Conservation (phyloP, 1,140 invertebrate genomes). For the Paracyclopina nana region DNA sequence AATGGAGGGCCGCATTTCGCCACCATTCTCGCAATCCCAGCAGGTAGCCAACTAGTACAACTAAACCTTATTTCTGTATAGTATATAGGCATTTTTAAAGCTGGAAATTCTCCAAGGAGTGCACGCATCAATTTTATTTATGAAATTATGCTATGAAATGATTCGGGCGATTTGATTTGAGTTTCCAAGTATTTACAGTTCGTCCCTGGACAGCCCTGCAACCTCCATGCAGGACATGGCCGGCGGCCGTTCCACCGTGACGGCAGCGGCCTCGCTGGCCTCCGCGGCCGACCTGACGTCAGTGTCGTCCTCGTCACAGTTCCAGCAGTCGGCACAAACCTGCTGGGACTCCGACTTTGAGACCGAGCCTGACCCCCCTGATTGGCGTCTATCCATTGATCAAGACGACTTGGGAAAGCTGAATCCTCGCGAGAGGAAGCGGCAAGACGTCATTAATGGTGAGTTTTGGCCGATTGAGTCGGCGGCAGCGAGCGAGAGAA, state of each 20-base stretch:
- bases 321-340: not conserved
- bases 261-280: not conserved
- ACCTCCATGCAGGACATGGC: conserved; percentile 10
- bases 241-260: not conserved
- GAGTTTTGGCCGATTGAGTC: conserved; percentile 4
- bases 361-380: conserved; percentile 50
- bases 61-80: too few species aligned
- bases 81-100: too few species aligned
- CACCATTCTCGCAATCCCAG: too few species aligned
- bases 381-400: conserved; percentile 59
- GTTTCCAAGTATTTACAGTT: too few species aligned
- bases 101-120: too few species aligned
- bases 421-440: conserved; percentile 57
- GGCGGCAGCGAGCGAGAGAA: not conserved
- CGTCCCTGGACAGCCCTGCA: conserved; percentile 9
- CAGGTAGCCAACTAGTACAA: too few species aligned
- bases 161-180: too few species aligned
- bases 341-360: conserved; percentile 54
- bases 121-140: too few species aligned
- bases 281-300: not conserved
- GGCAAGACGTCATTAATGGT: conserved; percentile 96
- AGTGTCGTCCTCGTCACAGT: not conserved
- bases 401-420: conserved; percentile 50
- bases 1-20: too few species aligned
- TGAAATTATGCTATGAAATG: too few species aligned